These are phyloP conservation scores for Papilio helenus DNA, from an alignment of 1,140 invertebrate species.

Conservation along the genomic window DNA sequence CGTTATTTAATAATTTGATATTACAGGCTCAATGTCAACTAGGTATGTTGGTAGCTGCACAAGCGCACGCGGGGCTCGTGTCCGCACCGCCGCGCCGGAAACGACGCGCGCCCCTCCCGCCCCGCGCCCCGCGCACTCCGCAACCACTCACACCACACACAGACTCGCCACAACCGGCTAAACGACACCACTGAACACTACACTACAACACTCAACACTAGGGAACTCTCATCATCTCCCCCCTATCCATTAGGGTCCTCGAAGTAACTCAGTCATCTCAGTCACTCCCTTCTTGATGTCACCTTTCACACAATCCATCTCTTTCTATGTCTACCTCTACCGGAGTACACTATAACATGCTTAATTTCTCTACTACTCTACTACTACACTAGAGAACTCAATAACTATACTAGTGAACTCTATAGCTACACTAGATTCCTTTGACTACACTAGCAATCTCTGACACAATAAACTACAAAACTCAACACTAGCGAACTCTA, in stretches of 20 bases:
- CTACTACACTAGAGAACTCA: too few relatives aligned
- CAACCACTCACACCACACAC: conserved; percentile 35
- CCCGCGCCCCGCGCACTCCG: conserved; percentile 43
- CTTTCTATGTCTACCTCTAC: too few relatives aligned
- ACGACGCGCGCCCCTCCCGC: conserved; percentile 49
- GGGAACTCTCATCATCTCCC: too few relatives aligned
- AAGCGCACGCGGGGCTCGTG: conserved; percentile 70
- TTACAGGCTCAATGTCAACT: conserved; percentile 62
- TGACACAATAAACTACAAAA: not conserved
- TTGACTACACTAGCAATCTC: too few relatives aligned
- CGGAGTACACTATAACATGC: too few relatives aligned
- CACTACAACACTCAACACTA: not conserved
- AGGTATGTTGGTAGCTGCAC: conserved; percentile 69
- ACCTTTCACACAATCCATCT: too few relatives aligned
- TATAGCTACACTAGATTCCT: not conserved
- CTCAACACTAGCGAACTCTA: not conserved
- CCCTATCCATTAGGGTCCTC: too few relatives aligned
- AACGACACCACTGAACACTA: conserved; percentile 40
- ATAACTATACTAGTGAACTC: not conserved
- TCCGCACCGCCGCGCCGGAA: conserved; percentile 57
- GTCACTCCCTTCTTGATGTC: too few relatives aligned
- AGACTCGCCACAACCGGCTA: conserved; percentile 18
- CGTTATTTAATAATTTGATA: not conserved
- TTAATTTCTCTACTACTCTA: too few relatives aligned
- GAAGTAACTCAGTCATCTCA: too few relatives aligned